Base-by-base conservation (phyloP, 2,888 invertebrate genomes). In the Drosophila engyochracea region DNA sequence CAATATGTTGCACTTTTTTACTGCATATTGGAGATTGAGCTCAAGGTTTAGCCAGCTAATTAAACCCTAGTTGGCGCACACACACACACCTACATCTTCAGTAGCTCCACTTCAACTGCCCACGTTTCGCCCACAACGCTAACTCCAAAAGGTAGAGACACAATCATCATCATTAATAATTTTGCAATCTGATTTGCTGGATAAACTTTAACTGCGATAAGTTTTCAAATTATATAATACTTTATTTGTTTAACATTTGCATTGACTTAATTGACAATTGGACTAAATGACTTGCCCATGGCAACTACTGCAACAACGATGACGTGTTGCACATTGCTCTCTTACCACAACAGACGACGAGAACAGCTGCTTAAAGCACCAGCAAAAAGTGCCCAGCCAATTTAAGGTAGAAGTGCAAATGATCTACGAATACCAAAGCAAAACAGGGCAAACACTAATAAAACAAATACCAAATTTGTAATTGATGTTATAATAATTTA, bases 31-130 rank as follows among this genome's bases (percentile, higher is more conserved):
- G 64, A 71, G 66, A 86, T 86, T 86, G 76, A 74, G 89, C 82
- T 80, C 82, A 87, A 84, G 89, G 84, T 67, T 84, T 81, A 76
- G 72, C 66, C 64, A 79, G 87, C 85, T 85, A 89, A 85, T 85
- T 89, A 89, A 76, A 81, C 74, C 70, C 79, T 70, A 70, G 64
- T 62, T 61, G 25, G 10, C 35, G 52, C 14, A 60, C 16, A 31
- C 47, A 60, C 25, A 41, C 39, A 52, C 41, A 52, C 31, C 62
- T 33, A 14, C 57, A 63, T 30, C 64, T 51, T 79, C 88, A 74
- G 88, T 83, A 88, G 89, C 86, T 81, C 74, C 74, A 80, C 61
- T 83, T 65, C 60, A 60, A 55, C 73, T 73, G 78, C 88, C 85
- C 89, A 85, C 84, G 89, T 64, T 65, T 63, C 73, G 65, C 81